Conservation (phyloP, 2,888 invertebrate species). For the Rapana venosa region DNA sequence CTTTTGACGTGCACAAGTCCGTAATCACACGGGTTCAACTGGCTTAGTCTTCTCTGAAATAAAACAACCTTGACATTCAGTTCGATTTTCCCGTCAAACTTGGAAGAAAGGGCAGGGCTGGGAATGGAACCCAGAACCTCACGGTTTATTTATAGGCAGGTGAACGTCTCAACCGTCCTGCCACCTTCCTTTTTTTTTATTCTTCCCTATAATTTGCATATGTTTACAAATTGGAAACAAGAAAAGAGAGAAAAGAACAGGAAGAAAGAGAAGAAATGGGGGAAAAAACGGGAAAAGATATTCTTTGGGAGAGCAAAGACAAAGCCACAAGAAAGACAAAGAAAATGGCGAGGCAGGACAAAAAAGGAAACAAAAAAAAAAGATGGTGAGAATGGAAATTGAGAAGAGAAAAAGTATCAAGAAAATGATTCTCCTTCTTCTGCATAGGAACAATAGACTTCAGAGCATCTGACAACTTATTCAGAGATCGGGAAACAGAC, state of each 20-base stretch:
- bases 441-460: too few species aligned
- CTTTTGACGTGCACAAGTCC: too few species aligned
- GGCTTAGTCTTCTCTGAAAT: too few species aligned
- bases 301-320: background rate
- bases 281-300: background rate
- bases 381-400: background rate
- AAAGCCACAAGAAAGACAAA: background rate
- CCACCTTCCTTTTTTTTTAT: too few species aligned
- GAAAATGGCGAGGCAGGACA: background rate
- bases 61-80: too few species aligned
- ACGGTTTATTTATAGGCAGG: too few species aligned
- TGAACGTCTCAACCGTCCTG: too few species aligned
- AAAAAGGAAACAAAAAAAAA: background rate
- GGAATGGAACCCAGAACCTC: too few species aligned
- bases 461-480: background rate
- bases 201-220: too few species aligned
- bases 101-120: too few species aligned
- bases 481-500: background rate
- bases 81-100: too few species aligned
- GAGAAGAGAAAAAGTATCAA: background rate
- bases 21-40: too few species aligned
- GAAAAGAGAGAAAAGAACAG: background rate
- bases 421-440: background rate
- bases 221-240: background rate
- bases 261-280: background rate